Evolutionary conservation across 2,797 vertebrate genomes (phyloP), one percentile per base, ranked within the genome.

Genomic region (Chaunax sp.): DNA sequence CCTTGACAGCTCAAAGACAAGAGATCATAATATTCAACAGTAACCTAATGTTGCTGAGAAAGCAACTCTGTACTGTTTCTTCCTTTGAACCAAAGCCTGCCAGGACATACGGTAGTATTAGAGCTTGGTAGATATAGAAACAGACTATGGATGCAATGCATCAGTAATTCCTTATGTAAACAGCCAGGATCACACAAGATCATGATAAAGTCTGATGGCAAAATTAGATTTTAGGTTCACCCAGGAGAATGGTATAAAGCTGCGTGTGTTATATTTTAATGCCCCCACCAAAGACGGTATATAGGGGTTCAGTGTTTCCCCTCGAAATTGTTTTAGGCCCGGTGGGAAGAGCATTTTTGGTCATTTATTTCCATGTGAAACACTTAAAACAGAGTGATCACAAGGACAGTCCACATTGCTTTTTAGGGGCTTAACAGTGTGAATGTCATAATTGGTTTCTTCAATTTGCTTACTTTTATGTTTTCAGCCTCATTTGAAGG

Each of bases 81-180:
- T 46, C 26, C 19, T 89, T 81, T 85, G 69, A 86, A 76, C 52
- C 47, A 19, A 47, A 68, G 78, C 66, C 76, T 65, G 67, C 45
- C 69, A 53, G 61, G 56, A 81, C 40, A 28, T 30, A 23, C 9
- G 44, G 23, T 16, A 44, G 61, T 63, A 62, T 65, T 8, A 45
- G 22, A 18, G 28, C 40, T 75, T 59, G 49, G 49, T 68, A 9
- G 14, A 40, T 6, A 16, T 15, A 40, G 60, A 74, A 72, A 15
- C 7, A 73, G 69, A 64, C 60, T 38, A 60, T 53, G 62, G 81
- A 87, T 87, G 69, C 84, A 90, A 87, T 75, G 57, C 68, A 68
- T 70, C 52, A 44, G 20, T 67, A 64, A 77, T 82, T 52, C 59
- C 57, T 15, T 54, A 6, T 73, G 65, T 70, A 77, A 80, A 83